Evolutionary conservation across 1,140 invertebrate species (phyloP).

Genomic region (Aphelenchoides avenae): DNA sequence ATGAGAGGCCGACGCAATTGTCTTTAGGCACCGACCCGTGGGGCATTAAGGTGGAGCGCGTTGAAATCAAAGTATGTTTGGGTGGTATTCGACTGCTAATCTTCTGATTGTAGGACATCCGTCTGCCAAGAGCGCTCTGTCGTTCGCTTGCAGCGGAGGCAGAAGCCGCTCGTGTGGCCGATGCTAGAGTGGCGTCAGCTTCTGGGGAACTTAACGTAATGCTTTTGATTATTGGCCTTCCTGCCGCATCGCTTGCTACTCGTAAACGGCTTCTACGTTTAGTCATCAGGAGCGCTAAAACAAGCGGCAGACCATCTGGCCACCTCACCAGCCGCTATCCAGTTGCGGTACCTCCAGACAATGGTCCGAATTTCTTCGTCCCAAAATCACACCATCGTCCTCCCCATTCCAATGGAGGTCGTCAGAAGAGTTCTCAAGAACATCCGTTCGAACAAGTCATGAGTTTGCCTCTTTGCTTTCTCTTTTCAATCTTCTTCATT

Average conservation of each 20-base stretch:
- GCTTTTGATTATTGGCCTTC: slow-evolving; percentile 46
- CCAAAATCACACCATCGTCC: slow-evolving; percentile 47
- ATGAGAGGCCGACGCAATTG: slow-evolving; percentile 5
- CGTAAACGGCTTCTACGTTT: slow-evolving; percentile 6
- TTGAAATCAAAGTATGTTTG: too few species aligned
- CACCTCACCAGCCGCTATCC: slow-evolving; percentile 37
- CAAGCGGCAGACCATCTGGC: slow-evolving; percentile 38
- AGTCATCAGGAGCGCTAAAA: slow-evolving; percentile 45
- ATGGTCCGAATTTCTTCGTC: slow-evolving; percentile 39
- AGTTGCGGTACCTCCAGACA: slow-evolving; percentile 48
- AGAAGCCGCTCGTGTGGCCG: slow-evolving; percentile 44
- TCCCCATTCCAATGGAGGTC: slow-evolving; percentile 39
- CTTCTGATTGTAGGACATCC: slow-evolving; percentile 55
- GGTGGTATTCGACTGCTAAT: too few species aligned
- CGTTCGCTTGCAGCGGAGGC: slow-evolving; percentile 50
- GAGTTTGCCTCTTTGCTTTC: too few species aligned
- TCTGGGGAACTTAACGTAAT: slow-evolving; percentile 67
- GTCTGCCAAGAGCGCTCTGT: slow-evolving; percentile 41
- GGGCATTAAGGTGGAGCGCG: slow-evolving; percentile 55
- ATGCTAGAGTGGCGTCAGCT: slow-evolving; percentile 60
- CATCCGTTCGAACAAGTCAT: too few species aligned
- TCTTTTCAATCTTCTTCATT: too few species aligned
- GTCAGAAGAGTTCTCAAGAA: slow-evolving; percentile 18
- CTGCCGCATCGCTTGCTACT: neutral
- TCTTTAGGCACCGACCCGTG: slow-evolving; percentile 46